phyloP scores from a whole-genome alignment of 2,888 invertebrate species.

The Aporophyla lueneburgensis region DNA sequence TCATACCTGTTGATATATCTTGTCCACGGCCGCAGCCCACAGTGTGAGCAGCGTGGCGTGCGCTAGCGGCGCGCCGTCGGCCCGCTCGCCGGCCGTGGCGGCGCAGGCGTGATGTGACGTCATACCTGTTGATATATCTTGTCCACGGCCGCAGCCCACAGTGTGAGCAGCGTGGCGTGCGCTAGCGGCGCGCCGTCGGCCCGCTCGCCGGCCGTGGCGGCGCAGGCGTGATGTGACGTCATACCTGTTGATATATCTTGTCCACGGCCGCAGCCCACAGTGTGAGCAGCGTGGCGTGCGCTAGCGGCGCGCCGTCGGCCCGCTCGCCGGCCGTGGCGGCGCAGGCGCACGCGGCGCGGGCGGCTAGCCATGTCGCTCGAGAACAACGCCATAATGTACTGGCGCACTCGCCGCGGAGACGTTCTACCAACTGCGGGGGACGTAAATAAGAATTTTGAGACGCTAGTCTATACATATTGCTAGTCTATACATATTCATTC shows the following conservation, averaged over 20 bases:
- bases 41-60: constrained; percentile 79
- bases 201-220: constrained; percentile 84
- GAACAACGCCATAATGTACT: constrained; percentile 74
- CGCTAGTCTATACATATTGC: too few species aligned
- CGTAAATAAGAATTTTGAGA: too few species aligned
- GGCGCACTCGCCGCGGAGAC: constrained; percentile 80
- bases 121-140: constrained; percentile 85
- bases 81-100: constrained; percentile 84
- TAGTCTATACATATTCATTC: too few species aligned
- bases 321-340: constrained; percentile 85
- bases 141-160: constrained; percentile 91
- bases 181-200: constrained; percentile 84
- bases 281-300: constrained; percentile 78
- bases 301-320: constrained; percentile 83
- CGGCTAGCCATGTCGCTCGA: constrained; percentile 79
- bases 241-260: constrained; percentile 85
- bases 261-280: constrained; percentile 91
- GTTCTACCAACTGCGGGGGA: constrained; percentile 79
- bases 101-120: constrained; percentile 74
- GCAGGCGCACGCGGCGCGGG: constrained; percentile 83
- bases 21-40: constrained; percentile 92
- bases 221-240: constrained; percentile 72
- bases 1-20: constrained; percentile 82
- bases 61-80: constrained; percentile 82
- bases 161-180: constrained; percentile 77